A percentile compares a stretch with the other conserved stretches of the same genome.
phyloP scores from a whole-genome alignment of 2,888 invertebrate genomes.

The Tridacna gigas region DNA sequence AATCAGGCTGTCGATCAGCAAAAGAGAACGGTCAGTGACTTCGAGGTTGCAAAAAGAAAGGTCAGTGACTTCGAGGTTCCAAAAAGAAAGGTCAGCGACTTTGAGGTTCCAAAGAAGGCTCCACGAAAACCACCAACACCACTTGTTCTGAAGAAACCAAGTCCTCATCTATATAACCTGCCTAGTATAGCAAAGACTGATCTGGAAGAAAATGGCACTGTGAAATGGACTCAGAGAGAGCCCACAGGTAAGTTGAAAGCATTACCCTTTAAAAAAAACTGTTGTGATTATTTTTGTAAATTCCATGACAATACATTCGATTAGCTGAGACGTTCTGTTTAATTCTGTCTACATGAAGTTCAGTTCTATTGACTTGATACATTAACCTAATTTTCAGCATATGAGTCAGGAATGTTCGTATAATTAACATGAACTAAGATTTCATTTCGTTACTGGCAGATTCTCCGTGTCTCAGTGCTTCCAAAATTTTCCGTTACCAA shows the following conservation, averaged over 20 bases:
- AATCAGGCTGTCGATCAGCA: not conserved
- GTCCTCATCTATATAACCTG: not conserved
- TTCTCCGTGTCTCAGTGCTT: too few relatives aligned
- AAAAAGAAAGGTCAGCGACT: constrained; percentile 2
- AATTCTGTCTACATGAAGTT: too few relatives aligned
- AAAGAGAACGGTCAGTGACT: not conserved
- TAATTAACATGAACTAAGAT: too few relatives aligned
- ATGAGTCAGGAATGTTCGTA: too few relatives aligned
- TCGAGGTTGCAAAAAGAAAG: not conserved
- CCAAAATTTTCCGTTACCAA: too few relatives aligned
- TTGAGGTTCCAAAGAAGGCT: not conserved
- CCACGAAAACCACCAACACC: not conserved
- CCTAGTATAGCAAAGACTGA: constrained; percentile 11
- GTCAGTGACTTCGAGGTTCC: not conserved
- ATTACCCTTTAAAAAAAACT: not conserved
- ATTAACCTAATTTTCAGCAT: too few relatives aligned
- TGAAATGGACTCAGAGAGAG: not conserved
- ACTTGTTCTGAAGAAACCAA: not conserved
- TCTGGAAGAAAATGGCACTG: not conserved
- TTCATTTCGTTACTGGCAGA: too few relatives aligned
- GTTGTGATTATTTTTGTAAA: too few relatives aligned
- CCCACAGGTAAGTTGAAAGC: not conserved
- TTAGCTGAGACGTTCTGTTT: too few relatives aligned
- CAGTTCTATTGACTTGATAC: too few relatives aligned
- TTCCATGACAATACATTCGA: too few relatives aligned